A percentile compares a stretch with the other conserved stretches of the same genome.
These are phyloP conservation scores for Dicrostonyx torquatus DNA, from an alignment of 2,797 vertebrate genomes.

Conservation along the genomic window DNA sequence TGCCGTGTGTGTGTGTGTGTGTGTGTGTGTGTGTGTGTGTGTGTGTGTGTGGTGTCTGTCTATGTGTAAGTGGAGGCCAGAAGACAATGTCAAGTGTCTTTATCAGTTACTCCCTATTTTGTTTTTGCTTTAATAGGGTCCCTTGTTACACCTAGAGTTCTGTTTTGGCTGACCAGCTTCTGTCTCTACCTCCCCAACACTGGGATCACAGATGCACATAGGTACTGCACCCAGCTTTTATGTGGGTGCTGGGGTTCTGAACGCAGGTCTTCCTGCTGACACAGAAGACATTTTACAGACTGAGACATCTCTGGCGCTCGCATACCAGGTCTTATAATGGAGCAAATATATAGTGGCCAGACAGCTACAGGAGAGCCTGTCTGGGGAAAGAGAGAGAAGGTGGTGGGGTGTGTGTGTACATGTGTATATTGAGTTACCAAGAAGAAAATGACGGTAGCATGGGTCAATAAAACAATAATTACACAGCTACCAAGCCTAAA, in stretches of 20 bases:
- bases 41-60: background rate
- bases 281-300: background rate
- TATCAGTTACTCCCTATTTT: background rate
- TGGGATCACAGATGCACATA: background rate
- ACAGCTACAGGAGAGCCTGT: background rate
- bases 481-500: background rate
- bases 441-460: background rate
- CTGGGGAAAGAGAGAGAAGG: background rate
- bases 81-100: background rate
- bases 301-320: background rate
- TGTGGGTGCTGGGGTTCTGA: background rate
- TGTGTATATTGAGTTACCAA: background rate
- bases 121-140: background rate
- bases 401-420: background rate
- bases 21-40: background rate
- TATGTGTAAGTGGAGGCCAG: background rate
- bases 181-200: background rate
- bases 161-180: background rate
- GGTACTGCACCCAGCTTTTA: background rate
- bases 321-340: background rate
- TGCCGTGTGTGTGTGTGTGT: background rate
- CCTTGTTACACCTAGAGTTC: background rate
- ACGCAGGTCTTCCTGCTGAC: background rate
- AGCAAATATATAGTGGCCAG: background rate
- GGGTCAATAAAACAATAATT: background rate